Base-by-base conservation (phyloP, 2,888 invertebrate species). In the Corbicula japonica region DNA sequence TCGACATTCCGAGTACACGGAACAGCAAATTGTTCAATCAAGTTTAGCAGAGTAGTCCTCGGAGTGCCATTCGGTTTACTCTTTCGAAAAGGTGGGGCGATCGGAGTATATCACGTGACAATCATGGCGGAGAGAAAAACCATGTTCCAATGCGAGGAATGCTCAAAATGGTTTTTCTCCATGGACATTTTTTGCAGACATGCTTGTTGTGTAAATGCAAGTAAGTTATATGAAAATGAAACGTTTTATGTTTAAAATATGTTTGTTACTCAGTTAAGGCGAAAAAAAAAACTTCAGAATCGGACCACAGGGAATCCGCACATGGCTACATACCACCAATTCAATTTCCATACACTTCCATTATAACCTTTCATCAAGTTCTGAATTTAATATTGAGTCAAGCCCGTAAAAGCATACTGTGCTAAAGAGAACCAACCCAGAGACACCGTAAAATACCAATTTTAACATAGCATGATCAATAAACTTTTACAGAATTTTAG, bases 161-260 rank as follows among this genome's bases (percentile, higher is more conserved):
- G 66, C 52, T 2, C 15, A 2, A 66, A 32, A 28, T 66, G 66
- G 21, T 66, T 38, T 66, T 66, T 66, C 23, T 52, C 52, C 26
- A 66, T 66, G 66, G 35, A 66, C n/a, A 54, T 66, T 21, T 66
- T 66, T 54, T 26, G 15, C 21, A 66, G 54, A 34, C 66, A 66
- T 28, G n/a, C 35, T 34, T 66, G 66, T 52, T 34, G 34, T 23
- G 46, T 18, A 5, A 58, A 58, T 58, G 35, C 58, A 35, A 34
- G 34, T 58, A 34, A 21, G 58, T 35, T 32, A 21, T 23, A 18
- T 46, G 5, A 8, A 46, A 8, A 23, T 46, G 18, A 46, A 46
- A 46, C 18, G 18, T 15, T 46, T 8, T 15, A 21, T 46, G 5
- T 46, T 46, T 15, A 21, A 3, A 8, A 46, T 46, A 21, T 46